Conservation (phyloP, 2,797 vertebrate species). For the Hipposideros larvatus region DNA sequence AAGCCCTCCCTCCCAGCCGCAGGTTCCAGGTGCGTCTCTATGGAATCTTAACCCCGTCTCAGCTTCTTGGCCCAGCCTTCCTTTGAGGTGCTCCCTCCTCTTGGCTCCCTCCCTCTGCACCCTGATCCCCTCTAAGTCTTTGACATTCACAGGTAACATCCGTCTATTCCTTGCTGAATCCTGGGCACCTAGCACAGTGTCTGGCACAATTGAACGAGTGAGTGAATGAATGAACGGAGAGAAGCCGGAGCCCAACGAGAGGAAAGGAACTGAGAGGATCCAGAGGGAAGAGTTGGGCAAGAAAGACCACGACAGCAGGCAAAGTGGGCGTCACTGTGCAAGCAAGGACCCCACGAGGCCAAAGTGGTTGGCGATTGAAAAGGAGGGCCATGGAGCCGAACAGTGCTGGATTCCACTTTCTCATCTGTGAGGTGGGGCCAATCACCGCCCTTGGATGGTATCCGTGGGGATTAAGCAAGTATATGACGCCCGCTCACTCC, state of each 20-base stretch:
- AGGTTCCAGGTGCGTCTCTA: rapidly evolving
- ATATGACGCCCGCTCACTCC: rapidly evolving
- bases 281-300: background rate
- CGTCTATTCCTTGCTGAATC: background rate
- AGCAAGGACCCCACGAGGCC: background rate
- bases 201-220: background rate
- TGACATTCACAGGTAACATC: rapidly evolving
- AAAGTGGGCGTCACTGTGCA: background rate
- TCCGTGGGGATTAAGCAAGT: background rate
- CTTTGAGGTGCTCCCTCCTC: background rate
- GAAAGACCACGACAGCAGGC: background rate
- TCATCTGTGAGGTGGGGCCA: background rate
- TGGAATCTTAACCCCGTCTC: background rate
- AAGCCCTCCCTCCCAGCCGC: background rate
- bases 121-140: background rate
- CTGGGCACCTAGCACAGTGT: background rate
- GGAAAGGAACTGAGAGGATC: background rate
- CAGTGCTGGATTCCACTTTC: background rate
- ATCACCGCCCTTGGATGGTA: background rate
- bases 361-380: background rate
- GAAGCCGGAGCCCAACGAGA: background rate
- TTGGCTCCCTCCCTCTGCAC: too few relatives aligned
- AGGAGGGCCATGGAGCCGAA: background rate
- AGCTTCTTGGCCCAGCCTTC: background rate
- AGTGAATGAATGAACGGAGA: background rate